Evolutionary conservation across 1,140 invertebrate genomes (phyloP), one percentile per base, ranked within the genome.

Genomic region (Venturia canescens): DNA sequence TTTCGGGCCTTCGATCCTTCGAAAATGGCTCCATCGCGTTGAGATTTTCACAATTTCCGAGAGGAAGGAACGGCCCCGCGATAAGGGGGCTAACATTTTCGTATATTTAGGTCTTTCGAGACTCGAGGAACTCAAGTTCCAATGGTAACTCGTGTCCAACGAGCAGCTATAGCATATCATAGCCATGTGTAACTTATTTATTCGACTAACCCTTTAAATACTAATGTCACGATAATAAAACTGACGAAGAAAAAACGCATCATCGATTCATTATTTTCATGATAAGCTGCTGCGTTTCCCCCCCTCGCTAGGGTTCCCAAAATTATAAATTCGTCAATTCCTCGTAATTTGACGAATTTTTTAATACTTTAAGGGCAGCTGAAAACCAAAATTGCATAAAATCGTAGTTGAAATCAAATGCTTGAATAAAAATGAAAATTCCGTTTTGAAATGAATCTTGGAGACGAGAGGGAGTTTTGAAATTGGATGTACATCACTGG

Each of bases 181-280:
- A 84, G 81, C 60, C 38, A 72, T 84, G 27, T 78, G 21, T 80
- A 83, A 84, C 83, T 84, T 83, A 84, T 84, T 84, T 84, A 84
- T 84, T 83, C 77, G 67, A 84, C 78, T 83, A 84, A 83, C 79
- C 48, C 63, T 72, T 83, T 76, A 81, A 83, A 79, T 53, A 57
- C 9, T 70, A 15, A 76, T 80, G 79, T 76, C 18, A 57, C 78
- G 79, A 74, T 82, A 84, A 84, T 84, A 84, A 82, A 82, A 72
- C 72, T 34, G 50, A 26, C 4, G 50, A 71, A 71, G 69, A 48
- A 50, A 78, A 79, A 27, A n/a, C 5, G 13, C 7, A 44, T 44
- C 13, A 13, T 44, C 38, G 38, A 44, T 44, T 44, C 0, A 44
- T 44, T 44, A 34, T 34, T 34, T 34, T 34, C 7, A 34, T 34